A percentile compares a stretch with the other conserved stretches of the same genome.
Conservation (phyloP, 2,113 vertebrate genomes). For the Cettia cetti region DNA sequence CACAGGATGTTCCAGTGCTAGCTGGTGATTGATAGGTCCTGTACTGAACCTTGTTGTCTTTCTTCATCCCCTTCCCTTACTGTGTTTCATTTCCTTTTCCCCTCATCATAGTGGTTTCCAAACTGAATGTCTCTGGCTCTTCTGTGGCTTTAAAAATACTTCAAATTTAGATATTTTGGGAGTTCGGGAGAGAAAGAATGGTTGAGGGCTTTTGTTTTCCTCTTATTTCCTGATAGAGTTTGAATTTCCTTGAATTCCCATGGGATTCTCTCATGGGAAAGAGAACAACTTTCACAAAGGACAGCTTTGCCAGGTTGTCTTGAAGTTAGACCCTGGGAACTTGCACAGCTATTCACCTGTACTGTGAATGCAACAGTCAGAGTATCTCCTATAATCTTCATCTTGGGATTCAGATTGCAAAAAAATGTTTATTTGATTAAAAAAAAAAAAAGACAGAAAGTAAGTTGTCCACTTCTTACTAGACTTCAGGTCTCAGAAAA, state of each 20-base stretch:
- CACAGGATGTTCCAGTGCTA: constrained; percentile 10
- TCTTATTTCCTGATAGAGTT: constrained; percentile 45
- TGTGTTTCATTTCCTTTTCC: constrained; percentile 64
- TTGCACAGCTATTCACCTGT: background rate
- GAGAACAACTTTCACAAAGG: background rate
- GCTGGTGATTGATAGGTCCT: constrained; percentile 34
- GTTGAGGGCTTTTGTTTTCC: constrained; percentile 20
- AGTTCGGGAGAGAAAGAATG: background rate
- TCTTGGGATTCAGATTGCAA: background rate
- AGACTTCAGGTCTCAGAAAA: background rate
- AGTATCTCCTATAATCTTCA: background rate
- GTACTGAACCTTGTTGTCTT: constrained; percentile 3
- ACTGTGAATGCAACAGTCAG: background rate
- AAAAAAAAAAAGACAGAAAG: background rate
- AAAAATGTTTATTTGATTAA: background rate
- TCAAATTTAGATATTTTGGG: background rate
- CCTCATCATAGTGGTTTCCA: background rate
- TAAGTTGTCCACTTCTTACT: background rate
- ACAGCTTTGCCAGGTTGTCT: background rate
- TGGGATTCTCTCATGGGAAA: constrained; percentile 15
- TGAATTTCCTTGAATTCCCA: constrained; percentile 62
- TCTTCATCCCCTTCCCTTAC: constrained; percentile 51
- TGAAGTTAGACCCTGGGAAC: background rate
- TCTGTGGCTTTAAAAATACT: constrained; percentile 43
- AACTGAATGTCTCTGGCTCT: constrained; percentile 21